Base-by-base conservation (phyloP, 2,113 vertebrate species). In the Sigmodon hispidus region DNA sequence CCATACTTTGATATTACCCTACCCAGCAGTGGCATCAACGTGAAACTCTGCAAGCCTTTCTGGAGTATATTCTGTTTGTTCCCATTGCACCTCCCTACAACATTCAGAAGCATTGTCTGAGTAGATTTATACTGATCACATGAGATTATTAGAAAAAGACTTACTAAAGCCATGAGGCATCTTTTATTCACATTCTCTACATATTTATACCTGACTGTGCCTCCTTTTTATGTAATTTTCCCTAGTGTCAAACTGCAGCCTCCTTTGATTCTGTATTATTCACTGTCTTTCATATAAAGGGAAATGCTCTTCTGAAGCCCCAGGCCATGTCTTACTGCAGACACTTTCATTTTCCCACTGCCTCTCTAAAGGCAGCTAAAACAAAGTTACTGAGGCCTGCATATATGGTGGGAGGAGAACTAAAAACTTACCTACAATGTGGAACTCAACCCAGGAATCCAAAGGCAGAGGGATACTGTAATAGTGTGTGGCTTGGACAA, bases 1-100 rank as follows among this genome's bases (percentile, higher is more conserved):
- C 3, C 5, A 40, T 16, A 7, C 12, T 43, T 17, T 43, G 0
- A 9, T 4, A 48, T 31, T 19, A 36, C 36, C 24, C 10, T 36
- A 31, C 24, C 10, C 43, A 31, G 29, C 0, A 15, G 10, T 3
- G 22, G 16, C 3, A 1, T 59, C 36, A 10, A 16, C 16, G 9
- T 9, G 26, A 72, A 26, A 29, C 0, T 4, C 2, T 21, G 26
- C 3, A 4, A 12, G 31, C n/a, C 7, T 57, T 69, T 81, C 63
- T 34, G 50, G 50, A 70, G n/a, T 10, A 16, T 34, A 17, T n/a
- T 57, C n/a, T 29, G 7, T 43, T 21, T 24, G 43, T 45, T 72
- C 15, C 70, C n/a, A 15, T 36, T 75, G 11, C 34, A 22, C 70
- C 52, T 84, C 59, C 69, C 15, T 72, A 22, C 9, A 59, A 10